Conservation (phyloP, 2,888 invertebrate species). For the Rhagonycha lutea region DNA sequence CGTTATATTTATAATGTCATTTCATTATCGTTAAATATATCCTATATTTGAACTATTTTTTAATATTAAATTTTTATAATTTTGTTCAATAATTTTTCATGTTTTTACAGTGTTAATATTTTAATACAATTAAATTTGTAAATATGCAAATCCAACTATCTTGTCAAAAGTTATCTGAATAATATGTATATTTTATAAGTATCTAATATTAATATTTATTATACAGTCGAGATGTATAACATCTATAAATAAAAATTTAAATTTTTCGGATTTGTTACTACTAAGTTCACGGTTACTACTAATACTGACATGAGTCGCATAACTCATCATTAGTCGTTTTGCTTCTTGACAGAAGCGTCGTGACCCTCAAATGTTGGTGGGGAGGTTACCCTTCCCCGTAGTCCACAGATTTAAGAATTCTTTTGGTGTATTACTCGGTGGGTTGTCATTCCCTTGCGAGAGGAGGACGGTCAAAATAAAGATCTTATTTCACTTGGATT, state of each 20-base stretch:
- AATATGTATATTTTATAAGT: background rate
- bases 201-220: background rate
- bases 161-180: background rate
- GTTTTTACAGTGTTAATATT: background rate
- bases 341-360: too few species aligned
- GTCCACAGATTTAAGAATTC: too few species aligned
- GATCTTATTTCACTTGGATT: too few species aligned
- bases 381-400: too few species aligned
- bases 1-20: constrained; percentile 13
- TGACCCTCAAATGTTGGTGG: too few species aligned
- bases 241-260: background rate
- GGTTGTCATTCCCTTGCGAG: too few species aligned
- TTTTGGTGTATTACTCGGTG: too few species aligned
- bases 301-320: too few species aligned
- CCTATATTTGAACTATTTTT: background rate
- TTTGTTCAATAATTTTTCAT: background rate
- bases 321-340: too few species aligned
- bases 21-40: constrained; percentile 8
- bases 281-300: too few species aligned
- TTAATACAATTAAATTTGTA: background rate
- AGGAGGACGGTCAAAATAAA: too few species aligned
- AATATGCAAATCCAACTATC: background rate
- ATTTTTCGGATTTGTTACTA: background rate
- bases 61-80: background rate
- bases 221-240: background rate